phyloP scores from a whole-genome alignment of 1,140 invertebrate species.

The Caenorhabditis inopinata region DNA sequence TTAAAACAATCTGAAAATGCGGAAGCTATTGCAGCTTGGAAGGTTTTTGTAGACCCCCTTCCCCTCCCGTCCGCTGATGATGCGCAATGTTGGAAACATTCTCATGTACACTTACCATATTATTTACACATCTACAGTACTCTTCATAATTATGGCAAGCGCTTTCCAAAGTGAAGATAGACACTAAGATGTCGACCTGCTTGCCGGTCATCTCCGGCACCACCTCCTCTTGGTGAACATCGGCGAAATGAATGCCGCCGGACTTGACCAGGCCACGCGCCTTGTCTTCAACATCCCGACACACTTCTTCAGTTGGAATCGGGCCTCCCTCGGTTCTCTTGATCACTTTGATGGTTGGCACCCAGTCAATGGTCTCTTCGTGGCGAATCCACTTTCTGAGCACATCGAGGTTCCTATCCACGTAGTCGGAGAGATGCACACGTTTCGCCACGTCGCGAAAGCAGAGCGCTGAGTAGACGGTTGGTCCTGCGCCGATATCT shows the following conservation, averaged over 20 bases:
- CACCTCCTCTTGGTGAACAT: slow-evolving; percentile 54
- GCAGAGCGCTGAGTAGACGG: slow-evolving; percentile 58
- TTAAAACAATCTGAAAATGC: no score
- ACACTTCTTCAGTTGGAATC: slow-evolving; percentile 15
- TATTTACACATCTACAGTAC: slow-evolving; percentile 53
- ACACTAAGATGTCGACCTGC: slow-evolving; percentile 53
- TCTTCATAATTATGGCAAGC: slow-evolving; percentile 54
- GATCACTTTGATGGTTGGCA: slow-evolving; percentile 45
- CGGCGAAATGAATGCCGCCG: slow-evolving; percentile 55
- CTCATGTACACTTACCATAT: slow-evolving; percentile 50
- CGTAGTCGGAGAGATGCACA: slow-evolving; percentile 55
- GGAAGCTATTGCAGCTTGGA: no score
- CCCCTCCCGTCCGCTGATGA: no score
- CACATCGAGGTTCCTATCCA: slow-evolving; percentile 49
- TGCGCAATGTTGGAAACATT: no score
- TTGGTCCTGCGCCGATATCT: slow-evolving; percentile 57
- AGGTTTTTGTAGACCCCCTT: no score
- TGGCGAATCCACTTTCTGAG: slow-evolving; percentile 49
- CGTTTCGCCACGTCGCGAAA: slow-evolving; percentile 54
- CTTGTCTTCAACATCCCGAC: slow-evolving; percentile 22
- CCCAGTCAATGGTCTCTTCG: slow-evolving; percentile 45
- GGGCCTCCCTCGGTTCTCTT: slow-evolving; percentile 43
- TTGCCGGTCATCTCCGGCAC: slow-evolving; percentile 36
- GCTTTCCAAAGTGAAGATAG: slow-evolving; percentile 58
- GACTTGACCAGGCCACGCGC: slow-evolving; percentile 34